These are phyloP conservation scores for Bembecia ichneumoniformis DNA, from an alignment of 2,888 invertebrate genomes.

Conservation along the genomic window DNA sequence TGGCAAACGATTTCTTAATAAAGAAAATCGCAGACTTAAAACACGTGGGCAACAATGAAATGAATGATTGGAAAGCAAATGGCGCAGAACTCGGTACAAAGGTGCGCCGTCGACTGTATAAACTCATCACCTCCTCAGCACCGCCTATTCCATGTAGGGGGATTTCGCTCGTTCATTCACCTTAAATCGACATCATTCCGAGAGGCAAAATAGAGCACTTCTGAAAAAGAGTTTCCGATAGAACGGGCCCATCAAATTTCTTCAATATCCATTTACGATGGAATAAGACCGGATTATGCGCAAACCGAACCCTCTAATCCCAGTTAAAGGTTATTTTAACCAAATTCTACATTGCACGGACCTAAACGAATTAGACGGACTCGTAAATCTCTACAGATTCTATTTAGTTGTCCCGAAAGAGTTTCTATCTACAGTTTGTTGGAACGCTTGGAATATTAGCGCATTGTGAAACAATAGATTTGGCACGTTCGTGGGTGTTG, in stretches of 20 bases:
- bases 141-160: constrained; percentile 67
- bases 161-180: constrained; percentile 68
- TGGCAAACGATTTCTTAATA: neutral
- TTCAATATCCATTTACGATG: constrained; percentile 65
- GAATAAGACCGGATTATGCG: constrained; percentile 62
- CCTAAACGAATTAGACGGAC: constrained; percentile 38
- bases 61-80: constrained; percentile 9
- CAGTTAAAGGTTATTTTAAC: constrained; percentile 54
- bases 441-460: no score
- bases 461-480: no score
- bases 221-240: constrained; percentile 61
- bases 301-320: constrained; percentile 57
- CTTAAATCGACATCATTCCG: constrained; percentile 67
- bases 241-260: constrained; percentile 60
- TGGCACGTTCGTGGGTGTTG: no score
- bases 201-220: constrained; percentile 64
- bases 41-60: constrained; percentile 6
- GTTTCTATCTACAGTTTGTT: no score
- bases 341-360: constrained; percentile 26
- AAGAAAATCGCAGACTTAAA: constrained; percentile 5
- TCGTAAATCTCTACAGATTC: neutral
- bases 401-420: neutral
- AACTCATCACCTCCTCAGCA: constrained; percentile 62
- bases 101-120: constrained; percentile 38
- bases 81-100: constrained; percentile 8